These are phyloP conservation scores for Pollenia angustigena DNA, from an alignment of 2,888 invertebrate species.

Conservation along the genomic window DNA sequence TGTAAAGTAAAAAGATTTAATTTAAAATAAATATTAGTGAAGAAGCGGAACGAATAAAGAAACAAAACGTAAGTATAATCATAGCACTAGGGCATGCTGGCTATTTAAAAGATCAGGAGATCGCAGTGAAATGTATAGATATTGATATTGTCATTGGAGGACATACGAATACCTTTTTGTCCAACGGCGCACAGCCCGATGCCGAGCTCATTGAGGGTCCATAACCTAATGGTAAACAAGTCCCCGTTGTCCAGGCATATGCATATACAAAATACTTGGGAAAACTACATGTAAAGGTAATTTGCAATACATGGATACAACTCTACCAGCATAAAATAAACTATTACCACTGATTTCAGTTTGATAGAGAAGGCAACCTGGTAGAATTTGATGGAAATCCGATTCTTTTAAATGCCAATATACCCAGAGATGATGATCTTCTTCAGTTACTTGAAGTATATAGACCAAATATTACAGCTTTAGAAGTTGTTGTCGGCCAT, in stretches of 20 bases:
- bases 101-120: conserved; percentile 89
- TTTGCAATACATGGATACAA: neutral
- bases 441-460: conserved; percentile 87
- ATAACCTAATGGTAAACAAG: conserved; percentile 89
- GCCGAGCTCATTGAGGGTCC: conserved; percentile 89
- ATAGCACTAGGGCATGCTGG: conserved; percentile 97
- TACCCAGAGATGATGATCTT: conserved; percentile 88
- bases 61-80: conserved; percentile 89
- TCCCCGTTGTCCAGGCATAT: conserved; percentile 94
- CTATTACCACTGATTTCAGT: conserved; percentile 81
- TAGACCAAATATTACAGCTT: conserved; percentile 85
- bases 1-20: neutral
- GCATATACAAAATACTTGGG: too few species aligned
- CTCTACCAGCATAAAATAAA: neutral
- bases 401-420: conserved; percentile 87
- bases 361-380: conserved; percentile 90
- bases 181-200: conserved; percentile 90
- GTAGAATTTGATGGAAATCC: conserved; percentile 89
- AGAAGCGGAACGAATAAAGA: conserved; percentile 88
- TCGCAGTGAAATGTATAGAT: conserved; percentile 90
- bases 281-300: conserved; percentile 87
- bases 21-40: conserved; percentile 77
- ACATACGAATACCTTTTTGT: conserved; percentile 95
- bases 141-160: conserved; percentile 94
- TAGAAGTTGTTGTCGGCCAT: conserved; percentile 87